Percentiles rank a stretch among this genome's conserved stretches.
These are phyloP conservation scores for Stigmatopora nigra DNA, from an alignment of 2,113 vertebrate species.

Conservation along the genomic window DNA sequence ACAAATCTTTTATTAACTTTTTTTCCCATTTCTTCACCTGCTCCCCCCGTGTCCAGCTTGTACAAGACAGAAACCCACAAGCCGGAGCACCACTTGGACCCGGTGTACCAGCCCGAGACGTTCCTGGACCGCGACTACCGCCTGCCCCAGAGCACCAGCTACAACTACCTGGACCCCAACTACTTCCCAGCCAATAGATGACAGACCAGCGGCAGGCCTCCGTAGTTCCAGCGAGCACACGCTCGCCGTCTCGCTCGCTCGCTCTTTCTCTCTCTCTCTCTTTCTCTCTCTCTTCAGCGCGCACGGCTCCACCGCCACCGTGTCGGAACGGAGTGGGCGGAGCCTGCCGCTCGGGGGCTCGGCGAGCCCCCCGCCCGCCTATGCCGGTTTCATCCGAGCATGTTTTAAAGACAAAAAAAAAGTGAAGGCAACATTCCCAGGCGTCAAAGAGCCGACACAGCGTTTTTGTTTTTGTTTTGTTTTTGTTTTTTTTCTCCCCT, in stretches of 20 bases:
- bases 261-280: neutral
- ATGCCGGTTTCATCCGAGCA: slow-evolving; percentile 45
- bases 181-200: slow-evolving; percentile 99
- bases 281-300: slow-evolving; percentile 57
- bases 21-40: neutral
- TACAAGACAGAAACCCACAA: slow-evolving; percentile 94
- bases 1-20: too few species aligned
- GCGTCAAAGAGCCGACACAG: slow-evolving; percentile 18
- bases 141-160: slow-evolving; percentile 87
- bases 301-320: slow-evolving; percentile 60
- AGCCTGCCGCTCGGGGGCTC: slow-evolving; percentile 37
- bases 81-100: slow-evolving; percentile 88
- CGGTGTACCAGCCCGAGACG: slow-evolving; percentile 83
- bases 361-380: slow-evolving; percentile 18
- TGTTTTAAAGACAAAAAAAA: slow-evolving; percentile 39
- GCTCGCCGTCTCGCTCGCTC: neutral
- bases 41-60: slow-evolving; percentile 64
- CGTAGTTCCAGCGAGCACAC: slow-evolving; percentile 36
- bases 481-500: neutral
- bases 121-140: slow-evolving; percentile 99
- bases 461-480: neutral
- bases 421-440: slow-evolving; percentile 75
- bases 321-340: slow-evolving; percentile 52
- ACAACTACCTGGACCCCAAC: slow-evolving; percentile 99
- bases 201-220: slow-evolving; percentile 70